Conservation (phyloP, 2,888 invertebrate species). For the Hoplodrina ambigua region DNA sequence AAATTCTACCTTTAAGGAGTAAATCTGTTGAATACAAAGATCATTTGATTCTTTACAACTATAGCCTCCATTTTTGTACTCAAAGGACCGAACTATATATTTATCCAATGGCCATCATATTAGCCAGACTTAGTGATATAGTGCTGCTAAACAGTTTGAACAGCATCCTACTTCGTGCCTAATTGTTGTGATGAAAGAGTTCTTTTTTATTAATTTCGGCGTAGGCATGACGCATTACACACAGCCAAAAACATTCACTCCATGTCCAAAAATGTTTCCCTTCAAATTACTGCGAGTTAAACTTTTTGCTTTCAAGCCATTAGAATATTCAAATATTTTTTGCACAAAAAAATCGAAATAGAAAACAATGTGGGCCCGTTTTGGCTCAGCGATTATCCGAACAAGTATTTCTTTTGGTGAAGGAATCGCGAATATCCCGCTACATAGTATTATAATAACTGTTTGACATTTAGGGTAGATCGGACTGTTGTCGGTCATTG, state of each 20-base stretch:
- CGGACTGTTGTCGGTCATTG: constrained; percentile 16
- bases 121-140: too few relatives aligned
- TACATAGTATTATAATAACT: constrained; percentile 64
- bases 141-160: too few relatives aligned
- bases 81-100: too few relatives aligned
- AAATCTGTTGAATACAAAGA: too few relatives aligned
- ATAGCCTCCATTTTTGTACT: too few relatives aligned
- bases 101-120: too few relatives aligned
- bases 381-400: constrained; percentile 61
- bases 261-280: constrained; percentile 45
- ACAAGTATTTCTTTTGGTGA: constrained; percentile 60
- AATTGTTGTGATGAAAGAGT: not conserved
- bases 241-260: constrained; percentile 45
- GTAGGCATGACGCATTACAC: constrained; percentile 34
- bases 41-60: too few relatives aligned
- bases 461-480: constrained; percentile 48
- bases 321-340: constrained; percentile 60
- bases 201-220: not conserved
- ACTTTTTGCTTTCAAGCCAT: constrained; percentile 61
- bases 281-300: constrained; percentile 48
- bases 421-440: constrained; percentile 62
- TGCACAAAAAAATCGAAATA: constrained; percentile 56
- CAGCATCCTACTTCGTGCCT: not conserved
- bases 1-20: too few relatives aligned
- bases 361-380: constrained; percentile 59